Conservation (phyloP, 2,797 vertebrate genomes). For the Catamblyrhynchus diadema region DNA sequence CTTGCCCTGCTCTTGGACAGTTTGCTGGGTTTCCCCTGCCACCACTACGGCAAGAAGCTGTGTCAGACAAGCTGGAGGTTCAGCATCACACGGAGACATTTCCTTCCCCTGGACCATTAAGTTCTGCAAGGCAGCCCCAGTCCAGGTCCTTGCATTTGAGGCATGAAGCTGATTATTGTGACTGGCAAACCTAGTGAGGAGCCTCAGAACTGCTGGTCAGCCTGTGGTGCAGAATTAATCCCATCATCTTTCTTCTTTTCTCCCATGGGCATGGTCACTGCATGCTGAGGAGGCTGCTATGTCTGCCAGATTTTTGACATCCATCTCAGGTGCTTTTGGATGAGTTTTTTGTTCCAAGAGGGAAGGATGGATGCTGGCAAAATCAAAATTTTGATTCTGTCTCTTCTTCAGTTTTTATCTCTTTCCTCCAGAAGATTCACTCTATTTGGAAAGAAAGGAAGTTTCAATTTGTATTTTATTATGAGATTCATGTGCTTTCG, state of each 20-base stretch:
- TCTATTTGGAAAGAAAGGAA: not conserved
- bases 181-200: not conserved
- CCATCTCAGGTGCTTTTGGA: not conserved
- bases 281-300: not conserved
- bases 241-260: not conserved
- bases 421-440: not conserved
- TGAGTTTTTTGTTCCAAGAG: not conserved
- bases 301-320: not conserved
- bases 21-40: not conserved
- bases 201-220: not conserved
- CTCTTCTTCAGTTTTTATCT: not conserved
- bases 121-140: not conserved
- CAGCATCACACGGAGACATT: accelerated
- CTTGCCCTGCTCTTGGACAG: not conserved
- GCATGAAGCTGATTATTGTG: not conserved
- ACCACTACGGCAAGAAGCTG: accelerated
- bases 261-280: not conserved
- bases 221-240: not conserved
- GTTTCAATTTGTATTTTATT: not conserved
- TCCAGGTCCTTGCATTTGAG: not conserved
- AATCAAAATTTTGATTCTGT: not conserved
- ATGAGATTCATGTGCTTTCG: not conserved
- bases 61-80: not conserved
- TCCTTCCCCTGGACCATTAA: not conserved
- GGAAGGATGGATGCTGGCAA: not conserved